Evolutionary conservation across 1,140 invertebrate genomes (phyloP).

Genomic region (Aphelinus atriplicis): DNA sequence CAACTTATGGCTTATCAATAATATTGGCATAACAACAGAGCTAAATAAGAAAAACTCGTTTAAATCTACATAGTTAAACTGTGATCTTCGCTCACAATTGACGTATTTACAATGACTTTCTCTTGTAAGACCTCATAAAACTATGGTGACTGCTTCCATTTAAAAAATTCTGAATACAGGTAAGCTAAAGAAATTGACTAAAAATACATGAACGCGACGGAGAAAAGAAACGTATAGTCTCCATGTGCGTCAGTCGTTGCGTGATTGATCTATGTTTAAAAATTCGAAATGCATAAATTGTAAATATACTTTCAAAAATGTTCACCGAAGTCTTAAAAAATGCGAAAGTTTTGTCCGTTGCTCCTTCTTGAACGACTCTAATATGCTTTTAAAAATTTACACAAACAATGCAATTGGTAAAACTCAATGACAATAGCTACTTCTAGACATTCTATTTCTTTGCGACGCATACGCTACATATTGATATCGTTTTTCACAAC

Average conservation of each 20-base stretch:
- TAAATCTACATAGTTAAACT: conserved; percentile 22
- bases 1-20: background rate
- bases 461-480: no score
- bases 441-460: no score
- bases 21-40: conserved; percentile 26
- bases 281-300: background rate
- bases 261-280: background rate
- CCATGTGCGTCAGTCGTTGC: conserved; percentile 23
- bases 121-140: conserved; percentile 2
- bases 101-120: conserved; percentile 18
- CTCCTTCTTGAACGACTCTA: no score
- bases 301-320: conserved; percentile 5
- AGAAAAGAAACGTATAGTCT: conserved; percentile 8
- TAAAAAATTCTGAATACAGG: conserved; percentile 28
- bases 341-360: no score
- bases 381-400: no score
- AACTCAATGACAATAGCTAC: no score
- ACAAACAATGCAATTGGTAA: no score
- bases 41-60: conserved; percentile 22
- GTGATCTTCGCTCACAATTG: conserved; percentile 6
- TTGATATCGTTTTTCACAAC: no score
- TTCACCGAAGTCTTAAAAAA: background rate
- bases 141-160: conserved; percentile 1
- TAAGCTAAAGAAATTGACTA: conserved; percentile 25
- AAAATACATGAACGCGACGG: background rate